phyloP scores from a whole-genome alignment of 2,113 vertebrate genomes.

The Andinoacara biseriatus region DNA sequence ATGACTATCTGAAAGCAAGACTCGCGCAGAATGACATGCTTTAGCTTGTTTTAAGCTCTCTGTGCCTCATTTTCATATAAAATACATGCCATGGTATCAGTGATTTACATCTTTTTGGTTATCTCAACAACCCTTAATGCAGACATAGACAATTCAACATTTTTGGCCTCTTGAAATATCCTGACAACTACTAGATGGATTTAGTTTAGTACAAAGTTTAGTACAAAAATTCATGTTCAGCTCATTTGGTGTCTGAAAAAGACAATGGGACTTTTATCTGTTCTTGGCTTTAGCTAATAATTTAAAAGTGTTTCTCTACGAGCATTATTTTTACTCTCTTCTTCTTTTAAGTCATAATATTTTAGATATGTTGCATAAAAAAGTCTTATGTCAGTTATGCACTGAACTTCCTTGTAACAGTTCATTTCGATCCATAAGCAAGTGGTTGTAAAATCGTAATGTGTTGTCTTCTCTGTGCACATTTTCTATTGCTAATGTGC shows the following conservation, averaged over 20 bases:
- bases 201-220: neutral
- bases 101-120: neutral
- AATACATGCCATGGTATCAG: neutral
- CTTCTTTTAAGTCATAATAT: neutral
- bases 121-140: neutral
- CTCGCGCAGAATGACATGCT: neutral
- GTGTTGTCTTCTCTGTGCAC: constrained; percentile 19
- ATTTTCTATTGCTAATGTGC: constrained; percentile 46
- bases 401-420: constrained; percentile 29
- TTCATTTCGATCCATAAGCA: constrained; percentile 40
- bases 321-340: neutral
- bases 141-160: neutral
- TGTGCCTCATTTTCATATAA: neutral
- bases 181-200: neutral
- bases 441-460: constrained; percentile 55
- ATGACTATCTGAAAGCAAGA: neutral
- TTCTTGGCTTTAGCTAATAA: neutral
- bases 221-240: neutral
- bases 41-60: neutral
- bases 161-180: neutral
- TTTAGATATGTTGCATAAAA: constrained; percentile 22
- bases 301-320: neutral
- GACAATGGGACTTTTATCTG: neutral
- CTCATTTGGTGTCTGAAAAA: neutral
- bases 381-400: constrained; percentile 13